Percentiles rank a stretch among this genome's conserved stretches.
Conservation (phyloP, 2,113 vertebrate genomes). For the Phycodurus eques region DNA sequence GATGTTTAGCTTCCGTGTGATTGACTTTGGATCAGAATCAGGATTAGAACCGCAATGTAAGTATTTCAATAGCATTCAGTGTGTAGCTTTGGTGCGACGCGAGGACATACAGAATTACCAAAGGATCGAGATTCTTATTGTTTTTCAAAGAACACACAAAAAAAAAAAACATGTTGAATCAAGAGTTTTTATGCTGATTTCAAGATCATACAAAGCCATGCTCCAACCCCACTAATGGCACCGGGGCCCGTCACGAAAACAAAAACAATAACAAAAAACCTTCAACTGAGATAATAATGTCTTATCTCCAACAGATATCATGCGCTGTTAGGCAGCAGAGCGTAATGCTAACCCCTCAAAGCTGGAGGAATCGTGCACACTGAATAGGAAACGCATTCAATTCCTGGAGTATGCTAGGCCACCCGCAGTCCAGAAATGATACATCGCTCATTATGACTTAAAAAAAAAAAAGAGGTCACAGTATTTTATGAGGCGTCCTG, state of each 20-base stretch:
- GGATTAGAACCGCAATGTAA: too few relatives aligned
- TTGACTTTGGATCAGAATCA: too few relatives aligned
- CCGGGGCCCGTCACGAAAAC: conserved; percentile 12
- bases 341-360: conserved; percentile 51
- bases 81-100: neutral
- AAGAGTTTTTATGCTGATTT: too few relatives aligned
- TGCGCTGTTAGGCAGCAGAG: conserved; percentile 51
- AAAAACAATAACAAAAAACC: conserved; percentile 33
- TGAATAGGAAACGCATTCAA: conserved; percentile 47
- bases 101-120: neutral
- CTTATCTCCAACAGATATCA: conserved; percentile 57
- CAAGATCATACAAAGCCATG: too few relatives aligned
- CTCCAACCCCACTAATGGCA: neutral
- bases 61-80: too few relatives aligned
- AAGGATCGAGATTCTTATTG: neutral
- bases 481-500: conserved; percentile 41
- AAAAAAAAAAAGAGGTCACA: conserved; percentile 42
- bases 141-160: too few relatives aligned
- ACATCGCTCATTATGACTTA: conserved; percentile 62
- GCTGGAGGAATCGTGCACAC: conserved; percentile 54
- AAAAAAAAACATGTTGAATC: too few relatives aligned
- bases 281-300: conserved; percentile 48
- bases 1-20: too few relatives aligned
- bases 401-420: conserved; percentile 35
- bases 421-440: conserved; percentile 49